phyloP scores from a whole-genome alignment of 2,888 invertebrate species.

The Synergus gifuensis region DNA sequence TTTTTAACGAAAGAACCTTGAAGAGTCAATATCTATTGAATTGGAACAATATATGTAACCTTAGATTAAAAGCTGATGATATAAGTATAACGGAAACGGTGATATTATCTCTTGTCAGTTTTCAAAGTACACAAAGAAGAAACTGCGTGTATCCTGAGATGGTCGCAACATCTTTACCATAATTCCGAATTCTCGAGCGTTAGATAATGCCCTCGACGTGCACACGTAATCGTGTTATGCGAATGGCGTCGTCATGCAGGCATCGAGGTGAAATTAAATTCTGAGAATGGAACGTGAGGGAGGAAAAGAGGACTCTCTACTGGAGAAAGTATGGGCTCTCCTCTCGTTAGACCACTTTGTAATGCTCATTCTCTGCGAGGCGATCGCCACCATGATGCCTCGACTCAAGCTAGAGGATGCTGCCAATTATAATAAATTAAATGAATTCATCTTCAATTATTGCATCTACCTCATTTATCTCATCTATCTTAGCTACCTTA shows the following conservation, averaged over 20 bases:
- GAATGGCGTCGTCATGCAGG: constrained; percentile 44
- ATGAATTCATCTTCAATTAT: neutral
- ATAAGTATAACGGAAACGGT: too few relatives aligned
- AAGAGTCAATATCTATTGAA: neutral
- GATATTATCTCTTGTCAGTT: too few relatives aligned
- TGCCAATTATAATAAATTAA: constrained; percentile 16
- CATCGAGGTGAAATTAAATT: constrained; percentile 60
- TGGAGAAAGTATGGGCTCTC: constrained; percentile 62
- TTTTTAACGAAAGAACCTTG: neutral
- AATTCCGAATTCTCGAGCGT: constrained; percentile 33
- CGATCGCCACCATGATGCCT: neutral
- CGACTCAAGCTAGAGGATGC: neutral
- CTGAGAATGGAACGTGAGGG: constrained; percentile 51
- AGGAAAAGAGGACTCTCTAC: constrained; percentile 44
- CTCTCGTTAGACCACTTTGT: constrained; percentile 60
- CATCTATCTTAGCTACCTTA: neutral
- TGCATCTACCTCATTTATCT: neutral
- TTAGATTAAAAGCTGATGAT: too few relatives aligned
- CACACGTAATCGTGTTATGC: constrained; percentile 55
- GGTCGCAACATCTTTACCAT: neutral
- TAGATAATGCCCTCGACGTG: constrained; percentile 44
- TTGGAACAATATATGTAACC: neutral
- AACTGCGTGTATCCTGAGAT: neutral
- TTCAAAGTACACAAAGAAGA: too few relatives aligned
- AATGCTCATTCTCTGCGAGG: constrained; percentile 23